phyloP scores from a whole-genome alignment of 2,797 vertebrate species.

The Channallabes apus region DNA sequence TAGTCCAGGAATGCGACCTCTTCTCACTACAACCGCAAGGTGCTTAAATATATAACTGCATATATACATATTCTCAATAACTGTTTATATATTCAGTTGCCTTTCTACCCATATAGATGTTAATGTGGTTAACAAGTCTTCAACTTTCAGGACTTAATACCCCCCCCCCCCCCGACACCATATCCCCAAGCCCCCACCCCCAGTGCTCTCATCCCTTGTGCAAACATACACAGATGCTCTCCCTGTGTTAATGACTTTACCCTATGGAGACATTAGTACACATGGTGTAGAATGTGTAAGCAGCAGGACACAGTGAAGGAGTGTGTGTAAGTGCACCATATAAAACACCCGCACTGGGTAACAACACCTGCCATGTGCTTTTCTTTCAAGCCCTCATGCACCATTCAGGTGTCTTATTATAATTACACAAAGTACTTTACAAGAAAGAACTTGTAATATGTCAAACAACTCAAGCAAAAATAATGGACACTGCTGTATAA shows the following conservation, averaged over 20 bases:
- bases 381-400: background rate
- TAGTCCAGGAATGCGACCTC: slow-evolving; percentile 31
- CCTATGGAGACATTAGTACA: slow-evolving; percentile 25
- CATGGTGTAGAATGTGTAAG: background rate
- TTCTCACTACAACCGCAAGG: slow-evolving; percentile 26
- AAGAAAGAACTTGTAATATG: background rate
- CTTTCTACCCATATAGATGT: background rate
- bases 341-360: slow-evolving; percentile 5
- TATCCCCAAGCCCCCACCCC: background rate
- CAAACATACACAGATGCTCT: slow-evolving; percentile 29
- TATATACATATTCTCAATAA: background rate
- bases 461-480: background rate
- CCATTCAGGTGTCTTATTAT: background rate
- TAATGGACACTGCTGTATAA: background rate
- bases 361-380: slow-evolving; percentile 18
- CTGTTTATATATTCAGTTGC: background rate
- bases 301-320: slow-evolving; percentile 13
- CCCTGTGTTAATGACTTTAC: slow-evolving; percentile 35
- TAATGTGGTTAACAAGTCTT: slow-evolving; percentile 8
- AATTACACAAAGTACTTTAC: background rate
- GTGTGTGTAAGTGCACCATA: background rate
- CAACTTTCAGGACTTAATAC: background rate
- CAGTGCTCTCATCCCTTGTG: background rate
- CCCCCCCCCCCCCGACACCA: no score
- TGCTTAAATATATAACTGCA: background rate